Base-by-base conservation (phyloP, 2,113 vertebrate genomes). In the Ictalurus furcatus region DNA sequence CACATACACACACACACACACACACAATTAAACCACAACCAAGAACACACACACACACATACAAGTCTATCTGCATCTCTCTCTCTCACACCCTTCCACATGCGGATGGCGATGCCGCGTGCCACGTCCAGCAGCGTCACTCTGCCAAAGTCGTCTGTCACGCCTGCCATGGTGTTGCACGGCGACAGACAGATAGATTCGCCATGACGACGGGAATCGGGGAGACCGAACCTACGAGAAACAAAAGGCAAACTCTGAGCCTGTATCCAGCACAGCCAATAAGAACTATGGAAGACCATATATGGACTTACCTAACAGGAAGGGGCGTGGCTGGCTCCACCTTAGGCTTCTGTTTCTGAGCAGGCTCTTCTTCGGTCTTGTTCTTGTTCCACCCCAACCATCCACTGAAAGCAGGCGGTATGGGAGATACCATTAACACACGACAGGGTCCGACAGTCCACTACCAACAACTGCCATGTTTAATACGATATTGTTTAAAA, bases 81-180 rank as follows among this genome's bases (percentile, higher is more conserved):
- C 73, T n/a, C 44, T 84, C 48, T 37, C 93, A 93, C 91, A 99
- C 98, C 98, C 96, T 99, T 99, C 98, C 98, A 99, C 98, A 99
- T 99, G 88, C 98, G 97, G 89, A 99, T 94, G 79, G 97, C 96
- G 0, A 99, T 95, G 84, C 98, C 98, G 88, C 97, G 95, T 52
- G 95, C 92, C 90, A 99, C 95, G 90, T 99, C 98, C 95, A 99
- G 93, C 87, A 99, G 94, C 63, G 97, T 94, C 84, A 99, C 97
- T 90, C 98, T 95, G 56, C 98, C 98, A 92, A 99, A 99, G 90
- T 99, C 98, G 90, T 99, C 98, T 0, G 98, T 99, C 81, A 99
- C 97, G n/a, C 97, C 98, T 14, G 98, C 98, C 90, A 99, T 92
- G 0, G 97, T 97, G 93, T 97, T 98, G 95, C 98, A 99, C 0